Evolutionary conservation across 2,113 vertebrate genomes (phyloP).

Genomic region (Amphilophus citrinellus): DNA sequence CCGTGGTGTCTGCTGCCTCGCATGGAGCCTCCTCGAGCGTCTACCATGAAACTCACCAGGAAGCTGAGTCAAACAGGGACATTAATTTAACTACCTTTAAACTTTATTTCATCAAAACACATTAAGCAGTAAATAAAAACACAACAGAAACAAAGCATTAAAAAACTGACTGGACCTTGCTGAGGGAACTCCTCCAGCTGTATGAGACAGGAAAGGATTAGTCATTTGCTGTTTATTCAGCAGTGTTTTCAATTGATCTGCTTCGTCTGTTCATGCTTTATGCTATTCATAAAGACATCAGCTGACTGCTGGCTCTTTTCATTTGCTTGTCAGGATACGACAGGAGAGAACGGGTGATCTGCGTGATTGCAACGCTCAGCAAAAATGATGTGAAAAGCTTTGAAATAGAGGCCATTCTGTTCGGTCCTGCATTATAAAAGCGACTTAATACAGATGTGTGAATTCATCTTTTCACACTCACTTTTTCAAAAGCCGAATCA

Average conservation of each 20-base stretch:
- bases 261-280: not conserved
- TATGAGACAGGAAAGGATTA: not conserved
- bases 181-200: not conserved
- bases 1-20: constrained; percentile 94
- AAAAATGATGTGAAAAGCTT: constrained; percentile 9
- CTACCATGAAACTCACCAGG: constrained; percentile 98
- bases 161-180: not conserved
- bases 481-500: constrained; percentile 31
- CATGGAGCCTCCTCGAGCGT: constrained; percentile 96
- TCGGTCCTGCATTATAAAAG: not conserved
- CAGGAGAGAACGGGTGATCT: constrained; percentile 6
- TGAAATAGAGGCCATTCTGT: not conserved
- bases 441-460: not conserved
- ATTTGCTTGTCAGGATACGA: not conserved
- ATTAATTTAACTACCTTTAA: not conserved
- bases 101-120: not conserved
- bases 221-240: constrained; percentile 12
- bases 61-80: constrained; percentile 82
- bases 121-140: not conserved
- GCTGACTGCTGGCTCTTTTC: constrained; percentile 1
- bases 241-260: constrained; percentile 11
- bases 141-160: not conserved
- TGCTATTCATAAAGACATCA: not conserved
- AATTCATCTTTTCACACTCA: not conserved
- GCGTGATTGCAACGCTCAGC: not conserved